Base-by-base conservation (phyloP, 1,140 invertebrate species). In the Battus philenor region DNA sequence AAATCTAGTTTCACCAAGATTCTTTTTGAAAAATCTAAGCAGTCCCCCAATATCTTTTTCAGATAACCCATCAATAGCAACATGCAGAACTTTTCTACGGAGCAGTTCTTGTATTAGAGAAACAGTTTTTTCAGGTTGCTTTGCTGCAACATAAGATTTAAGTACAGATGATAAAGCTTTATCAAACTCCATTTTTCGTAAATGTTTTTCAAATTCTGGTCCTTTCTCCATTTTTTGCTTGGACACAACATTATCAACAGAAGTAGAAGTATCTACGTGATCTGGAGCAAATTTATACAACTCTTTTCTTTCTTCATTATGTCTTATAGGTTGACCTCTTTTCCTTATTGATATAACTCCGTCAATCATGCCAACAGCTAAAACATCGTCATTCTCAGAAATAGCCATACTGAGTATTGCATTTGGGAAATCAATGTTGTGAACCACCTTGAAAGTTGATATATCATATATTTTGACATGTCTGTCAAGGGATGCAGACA, bases 381-480 rank as follows among this genome's bases (percentile, higher is more conserved):
- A 74, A 12, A 93, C 92, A 67, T 94, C 91, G 86, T 98, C 95
- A 68, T 94, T 90, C 47, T 90, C 87, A 81, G 96, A 87, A 56
- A 92, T 88, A 44, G 90, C 96, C 61, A 98, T 80, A 81, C 95
- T 97, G 2, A 98, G 87, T 33, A 99, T 90, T 13, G 95, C 90
- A 87, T 97, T 97, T 4, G 97, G 93, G 79, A 95, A 98, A 68
- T 95, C 93, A 12, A 98, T 87, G 7, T 94, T 94, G 63, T 98
- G 94, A 6, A 98, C 92, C 1, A 93, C 89, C 86, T 95, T 93
- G 70, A 96, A 98, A 1, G 91, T 93, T 41, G 90, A 89, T 31
- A 95, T 88, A 75, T 98, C 94, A 83, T 97, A 98, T 55, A 99
- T 91, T 88, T 98, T 98, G 0, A 99, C 93, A 86, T 98, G 95